Percentiles rank a stretch among this genome's conserved stretches.
Conservation (phyloP, 2,797 vertebrate species). For the Rhyacichthys aspro region DNA sequence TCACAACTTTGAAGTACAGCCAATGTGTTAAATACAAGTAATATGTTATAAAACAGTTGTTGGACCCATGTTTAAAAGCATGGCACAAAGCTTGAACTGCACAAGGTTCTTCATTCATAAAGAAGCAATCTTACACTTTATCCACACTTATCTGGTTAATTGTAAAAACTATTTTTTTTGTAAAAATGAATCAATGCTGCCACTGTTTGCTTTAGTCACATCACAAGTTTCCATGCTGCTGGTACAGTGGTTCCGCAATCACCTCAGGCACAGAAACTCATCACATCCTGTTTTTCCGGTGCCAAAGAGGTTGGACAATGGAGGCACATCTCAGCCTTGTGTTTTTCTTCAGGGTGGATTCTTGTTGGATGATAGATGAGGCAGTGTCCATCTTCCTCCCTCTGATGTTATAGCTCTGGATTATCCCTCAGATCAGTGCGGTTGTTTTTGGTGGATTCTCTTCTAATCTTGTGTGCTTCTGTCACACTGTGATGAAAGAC, state of each 20-base stretch:
- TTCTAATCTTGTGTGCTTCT: constrained; percentile 72
- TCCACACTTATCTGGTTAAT: constrained; percentile 35
- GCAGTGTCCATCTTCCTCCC: constrained; percentile 61
- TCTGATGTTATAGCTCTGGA: constrained; percentile 72
- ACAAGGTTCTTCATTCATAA: neutral
- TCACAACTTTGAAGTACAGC: constrained; percentile 50
- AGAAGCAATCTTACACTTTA: too few relatives aligned
- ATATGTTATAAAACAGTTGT: constrained; percentile 28
- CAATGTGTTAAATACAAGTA: constrained; percentile 52
- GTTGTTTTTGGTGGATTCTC: constrained; percentile 73
- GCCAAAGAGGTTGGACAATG: constrained; percentile 55
- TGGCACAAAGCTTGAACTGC: too few relatives aligned
- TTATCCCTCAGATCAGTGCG: constrained; percentile 69
- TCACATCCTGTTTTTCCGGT: constrained; percentile 59
- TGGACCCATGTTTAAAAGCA: too few relatives aligned
- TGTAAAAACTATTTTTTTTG: constrained; percentile 13
- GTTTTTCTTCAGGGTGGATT: constrained; percentile 71
- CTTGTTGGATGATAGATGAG: constrained; percentile 60
- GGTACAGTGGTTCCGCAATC: constrained; percentile 31
- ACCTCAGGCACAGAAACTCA: constrained; percentile 65
- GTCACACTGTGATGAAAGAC: constrained; percentile 74
- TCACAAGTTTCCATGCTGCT: constrained; percentile 37
- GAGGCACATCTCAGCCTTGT: constrained; percentile 42
- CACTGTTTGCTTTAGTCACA: constrained; percentile 23
- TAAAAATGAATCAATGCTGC: constrained; percentile 21